Base-by-base conservation (phyloP, 2,888 invertebrate genomes). In the Clitarchus hookeri region DNA sequence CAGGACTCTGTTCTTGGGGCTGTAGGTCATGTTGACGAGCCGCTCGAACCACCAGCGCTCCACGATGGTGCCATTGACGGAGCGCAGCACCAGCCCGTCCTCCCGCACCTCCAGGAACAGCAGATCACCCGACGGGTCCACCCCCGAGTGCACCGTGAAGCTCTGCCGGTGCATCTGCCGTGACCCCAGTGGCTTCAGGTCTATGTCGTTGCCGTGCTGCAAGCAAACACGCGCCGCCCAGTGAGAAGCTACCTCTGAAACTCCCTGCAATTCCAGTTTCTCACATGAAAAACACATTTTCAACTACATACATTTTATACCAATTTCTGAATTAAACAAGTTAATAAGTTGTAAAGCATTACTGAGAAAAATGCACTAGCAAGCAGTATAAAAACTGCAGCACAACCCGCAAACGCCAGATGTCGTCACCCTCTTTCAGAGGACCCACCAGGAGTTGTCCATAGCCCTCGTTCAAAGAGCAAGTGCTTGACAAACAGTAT, bases 11-110 rank as follows among this genome's bases (percentile, higher is more conserved):
- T 98, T 99, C 92, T 99, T 99, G 0, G 99, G 99, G 89, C 99
- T 98, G 92, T 98, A 99, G 0, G 99, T 99, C 98, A 99, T 99
- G 91, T 99, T 99, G 85, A 99, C 98, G 85, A 99, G 93, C 86
- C 99, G 94, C 91, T 99, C 99, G 92, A 97, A 99, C 99, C 99
- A 99, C 99, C 99, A 99, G 82, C 99, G 94, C 90, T 98, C 97
- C 80, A 97, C 95, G 92, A 98, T 97, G 0, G 97, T 96, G 44
- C 98, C 98, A 91, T 94, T 94, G 4, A 95, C 95, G 0, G 97
- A 96, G 87, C 97, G 93, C 88, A 98, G 92, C 16, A 97, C 96
- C 85, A 98, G 93, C 0, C 98, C 98, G 91, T 99, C 99, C 91
- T 99, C 99, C 88, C 99, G 96, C 78, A 99, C 99, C 93, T 99